Conservation (phyloP, 2,888 invertebrate species). For the Protodeltote pygarga region DNA sequence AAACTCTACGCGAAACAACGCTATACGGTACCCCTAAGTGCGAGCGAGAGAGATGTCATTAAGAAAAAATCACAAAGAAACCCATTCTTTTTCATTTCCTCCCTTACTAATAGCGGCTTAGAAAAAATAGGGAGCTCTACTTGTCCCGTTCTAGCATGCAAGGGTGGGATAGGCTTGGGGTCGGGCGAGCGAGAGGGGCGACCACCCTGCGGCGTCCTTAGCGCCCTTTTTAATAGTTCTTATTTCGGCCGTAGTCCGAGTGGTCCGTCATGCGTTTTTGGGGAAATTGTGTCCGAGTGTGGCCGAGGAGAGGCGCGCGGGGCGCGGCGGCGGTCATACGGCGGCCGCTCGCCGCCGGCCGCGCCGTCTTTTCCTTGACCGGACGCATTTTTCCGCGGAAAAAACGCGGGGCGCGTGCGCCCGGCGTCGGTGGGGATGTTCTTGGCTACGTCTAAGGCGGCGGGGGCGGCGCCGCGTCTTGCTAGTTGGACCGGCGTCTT, state of each 20-base stretch:
- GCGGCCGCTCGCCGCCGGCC: slow-evolving; percentile 63
- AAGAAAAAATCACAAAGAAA: slow-evolving; percentile 86
- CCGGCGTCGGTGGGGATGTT: slow-evolving; percentile 84
- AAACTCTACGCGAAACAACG: slow-evolving; percentile 68
- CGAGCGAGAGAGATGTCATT: slow-evolving; percentile 75
- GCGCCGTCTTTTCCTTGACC: slow-evolving; percentile 84
- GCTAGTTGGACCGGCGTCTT: slow-evolving; percentile 86
- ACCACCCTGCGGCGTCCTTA: slow-evolving; percentile 71
- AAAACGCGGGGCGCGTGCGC: slow-evolving; percentile 86
- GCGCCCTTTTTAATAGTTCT: slow-evolving; percentile 84
- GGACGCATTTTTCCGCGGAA: slow-evolving; percentile 87
- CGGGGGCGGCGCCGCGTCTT: slow-evolving; percentile 86
- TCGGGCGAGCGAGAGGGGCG: slow-evolving; percentile 81
- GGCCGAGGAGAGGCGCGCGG: slow-evolving; percentile 55
- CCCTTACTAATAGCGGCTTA: slow-evolving; percentile 84
- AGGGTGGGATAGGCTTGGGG: slow-evolving; percentile 74
- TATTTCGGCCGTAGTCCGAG: slow-evolving; percentile 80
- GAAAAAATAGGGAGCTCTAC: slow-evolving; percentile 80
- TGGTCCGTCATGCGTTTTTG: slow-evolving; percentile 72
- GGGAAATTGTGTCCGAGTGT: slow-evolving; percentile 57
- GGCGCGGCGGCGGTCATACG: slow-evolving; percentile 52
- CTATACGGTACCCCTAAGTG: slow-evolving; percentile 56
- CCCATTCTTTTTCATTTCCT: slow-evolving; percentile 86
- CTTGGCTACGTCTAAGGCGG: slow-evolving; percentile 85
- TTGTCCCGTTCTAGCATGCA: slow-evolving; percentile 77